These are phyloP conservation scores for Solenopsis fugax DNA, from an alignment of 1,140 invertebrate genomes.

Conservation along the genomic window DNA sequence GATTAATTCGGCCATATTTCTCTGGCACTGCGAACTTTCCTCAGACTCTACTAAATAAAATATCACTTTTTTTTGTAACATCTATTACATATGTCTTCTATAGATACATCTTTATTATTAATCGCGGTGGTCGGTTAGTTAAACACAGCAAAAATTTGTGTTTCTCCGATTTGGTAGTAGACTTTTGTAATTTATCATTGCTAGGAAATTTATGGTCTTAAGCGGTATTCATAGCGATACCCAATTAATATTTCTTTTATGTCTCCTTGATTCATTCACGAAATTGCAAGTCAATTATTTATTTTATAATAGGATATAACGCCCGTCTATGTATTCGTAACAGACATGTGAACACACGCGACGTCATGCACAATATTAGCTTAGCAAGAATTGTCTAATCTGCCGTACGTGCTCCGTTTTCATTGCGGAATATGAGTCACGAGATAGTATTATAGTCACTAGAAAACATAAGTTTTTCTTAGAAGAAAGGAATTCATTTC, in stretches of 20 bases:
- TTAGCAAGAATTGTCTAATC: constrained; percentile 70
- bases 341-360: not conserved
- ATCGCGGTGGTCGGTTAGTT: not conserved
- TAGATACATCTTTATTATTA: constrained; percentile 19
- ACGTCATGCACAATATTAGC: constrained; percentile 59
- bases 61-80: not conserved
- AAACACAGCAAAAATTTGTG: not conserved
- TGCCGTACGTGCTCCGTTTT: constrained; percentile 64
- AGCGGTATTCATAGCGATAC: not conserved
- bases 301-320: not conserved
- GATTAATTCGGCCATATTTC: constrained; percentile 39
- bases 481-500: not conserved
- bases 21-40: not conserved
- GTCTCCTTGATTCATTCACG: not conserved
- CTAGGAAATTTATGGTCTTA: not conserved
- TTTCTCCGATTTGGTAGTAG: not conserved
- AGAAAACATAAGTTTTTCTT: not conserved
- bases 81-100: not conserved
- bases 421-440: constrained; percentile 54
- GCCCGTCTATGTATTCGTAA: not conserved
- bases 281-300: not conserved
- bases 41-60: not conserved
- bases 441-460: constrained; percentile 18
- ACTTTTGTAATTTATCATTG: not conserved
- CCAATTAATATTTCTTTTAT: not conserved